These are phyloP conservation scores for Dicaeum eximium DNA, from an alignment of 2,113 vertebrate genomes.

Conservation along the genomic window DNA sequence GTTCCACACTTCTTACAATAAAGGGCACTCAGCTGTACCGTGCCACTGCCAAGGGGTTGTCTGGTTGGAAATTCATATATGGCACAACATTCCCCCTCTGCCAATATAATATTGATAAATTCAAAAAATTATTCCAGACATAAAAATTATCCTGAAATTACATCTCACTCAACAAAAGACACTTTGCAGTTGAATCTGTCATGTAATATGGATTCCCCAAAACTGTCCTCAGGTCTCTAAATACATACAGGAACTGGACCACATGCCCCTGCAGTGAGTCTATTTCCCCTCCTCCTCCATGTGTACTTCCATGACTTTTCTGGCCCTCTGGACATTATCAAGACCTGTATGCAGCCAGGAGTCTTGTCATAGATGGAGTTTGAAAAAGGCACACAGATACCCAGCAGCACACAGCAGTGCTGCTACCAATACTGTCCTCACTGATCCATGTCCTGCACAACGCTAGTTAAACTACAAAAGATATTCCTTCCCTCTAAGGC, in stretches of 20 bases:
- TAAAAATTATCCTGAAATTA: not conserved
- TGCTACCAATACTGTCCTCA: not conserved
- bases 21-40: not conserved
- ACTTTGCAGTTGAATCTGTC: not conserved
- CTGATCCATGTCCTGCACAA: accelerated
- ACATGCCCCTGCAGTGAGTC: not conserved
- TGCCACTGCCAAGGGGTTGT: not conserved
- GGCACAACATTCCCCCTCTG: not conserved
- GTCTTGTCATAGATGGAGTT: not conserved
- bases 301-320: not conserved
- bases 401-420: not conserved
- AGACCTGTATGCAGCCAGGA: not conserved
- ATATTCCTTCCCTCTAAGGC: not conserved
- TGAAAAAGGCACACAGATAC: not conserved
- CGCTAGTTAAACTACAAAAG: not conserved
- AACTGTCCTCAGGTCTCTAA: not conserved
- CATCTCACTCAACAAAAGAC: not conserved
- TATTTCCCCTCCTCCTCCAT: not conserved
- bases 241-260: not conserved
- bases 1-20: not conserved
- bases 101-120: not conserved
- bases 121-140: not conserved
- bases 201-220: not conserved
- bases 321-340: not conserved
- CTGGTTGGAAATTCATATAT: not conserved